Conservation (phyloP, 2,797 vertebrate species). For the Saguinus oedipus region DNA sequence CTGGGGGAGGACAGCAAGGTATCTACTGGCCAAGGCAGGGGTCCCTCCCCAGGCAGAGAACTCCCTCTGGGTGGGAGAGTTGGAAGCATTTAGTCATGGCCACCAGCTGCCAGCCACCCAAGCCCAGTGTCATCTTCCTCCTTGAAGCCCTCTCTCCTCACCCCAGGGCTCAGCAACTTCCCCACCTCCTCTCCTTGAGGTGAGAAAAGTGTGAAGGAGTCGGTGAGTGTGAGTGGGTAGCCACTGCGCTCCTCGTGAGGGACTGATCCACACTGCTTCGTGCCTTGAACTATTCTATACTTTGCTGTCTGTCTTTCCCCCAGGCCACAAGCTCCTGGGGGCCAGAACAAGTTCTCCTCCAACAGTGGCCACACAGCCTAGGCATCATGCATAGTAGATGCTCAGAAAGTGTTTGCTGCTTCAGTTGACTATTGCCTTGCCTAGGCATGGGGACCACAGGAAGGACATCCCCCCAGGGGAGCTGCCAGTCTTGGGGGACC, state of each 20-base stretch:
- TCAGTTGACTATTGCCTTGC: not conserved
- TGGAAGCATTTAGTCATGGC: not conserved
- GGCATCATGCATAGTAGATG: not conserved
- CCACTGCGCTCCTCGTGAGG: not conserved
- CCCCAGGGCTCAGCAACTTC: not conserved
- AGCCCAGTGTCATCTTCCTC: not conserved
- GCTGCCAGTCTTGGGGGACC: not conserved
- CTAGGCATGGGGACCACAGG: not conserved
- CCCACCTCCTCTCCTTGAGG: not conserved
- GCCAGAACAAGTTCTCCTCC: not conserved
- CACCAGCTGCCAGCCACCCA: not conserved
- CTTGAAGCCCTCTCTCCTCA: not conserved
- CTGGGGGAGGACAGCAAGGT: slow-evolving; percentile 75
- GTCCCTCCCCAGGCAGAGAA: not conserved
- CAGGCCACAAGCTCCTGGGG: not conserved
- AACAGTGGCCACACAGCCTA: not conserved
- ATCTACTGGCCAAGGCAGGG: not conserved
- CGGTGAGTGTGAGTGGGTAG: not conserved
- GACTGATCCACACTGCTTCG: not conserved
- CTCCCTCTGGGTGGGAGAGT: not conserved
- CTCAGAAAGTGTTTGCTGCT: not conserved
- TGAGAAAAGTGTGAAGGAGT: not conserved
- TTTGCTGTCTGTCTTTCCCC: not conserved
- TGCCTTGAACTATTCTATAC: not conserved
- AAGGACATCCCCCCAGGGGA: not conserved